These are phyloP conservation scores for Barbus barbus DNA, from an alignment of 2,113 vertebrate species.

Conservation along the genomic window DNA sequence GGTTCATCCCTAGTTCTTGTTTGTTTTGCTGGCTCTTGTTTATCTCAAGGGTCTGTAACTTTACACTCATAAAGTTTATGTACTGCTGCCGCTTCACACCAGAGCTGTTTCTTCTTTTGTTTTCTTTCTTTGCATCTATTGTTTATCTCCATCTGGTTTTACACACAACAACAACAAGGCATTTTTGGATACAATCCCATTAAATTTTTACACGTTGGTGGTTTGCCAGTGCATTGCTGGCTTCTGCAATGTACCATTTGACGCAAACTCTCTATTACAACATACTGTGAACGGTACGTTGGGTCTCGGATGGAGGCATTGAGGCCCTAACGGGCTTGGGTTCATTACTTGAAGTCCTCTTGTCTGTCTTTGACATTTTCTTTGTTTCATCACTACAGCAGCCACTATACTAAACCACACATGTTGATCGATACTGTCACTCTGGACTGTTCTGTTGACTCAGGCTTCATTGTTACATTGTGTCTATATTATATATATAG, in stretches of 20 bases:
- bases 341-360: background rate
- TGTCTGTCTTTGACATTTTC: background rate
- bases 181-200: slow-evolving; percentile 1
- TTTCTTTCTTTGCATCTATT: background rate
- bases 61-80: background rate
- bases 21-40: background rate
- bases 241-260: background rate
- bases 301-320: background rate
- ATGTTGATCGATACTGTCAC: background rate
- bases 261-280: background rate
- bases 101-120: background rate
- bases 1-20: background rate
- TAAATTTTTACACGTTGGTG: background rate
- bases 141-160: background rate
- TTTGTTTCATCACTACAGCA: background rate
- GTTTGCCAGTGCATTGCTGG: background rate
- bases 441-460: background rate
- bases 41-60: background rate
- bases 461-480: background rate
- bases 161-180: too few relatives aligned
- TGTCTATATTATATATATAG: background rate
- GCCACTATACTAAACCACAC: background rate
- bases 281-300: background rate
- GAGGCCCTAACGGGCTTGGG: too few relatives aligned
- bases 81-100: background rate